phyloP scores from a whole-genome alignment of 2,797 vertebrate species.

The Gila robusta region DNA sequence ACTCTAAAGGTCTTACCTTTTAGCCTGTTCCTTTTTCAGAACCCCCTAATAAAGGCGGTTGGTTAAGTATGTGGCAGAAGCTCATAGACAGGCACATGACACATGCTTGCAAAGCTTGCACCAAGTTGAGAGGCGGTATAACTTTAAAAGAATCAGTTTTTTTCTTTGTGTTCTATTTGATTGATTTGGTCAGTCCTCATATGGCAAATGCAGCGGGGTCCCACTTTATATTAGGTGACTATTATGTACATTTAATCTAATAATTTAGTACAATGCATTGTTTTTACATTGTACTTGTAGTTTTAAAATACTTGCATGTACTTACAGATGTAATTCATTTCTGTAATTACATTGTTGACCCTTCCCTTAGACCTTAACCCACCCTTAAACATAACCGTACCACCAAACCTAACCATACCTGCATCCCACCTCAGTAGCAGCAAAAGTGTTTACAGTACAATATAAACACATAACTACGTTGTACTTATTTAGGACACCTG shows the following conservation, averaged over 20 bases:
- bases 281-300: neutral
- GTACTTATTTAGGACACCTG: neutral
- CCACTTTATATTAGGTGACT: neutral
- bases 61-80: conserved; percentile 29
- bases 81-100: conserved; percentile 44
- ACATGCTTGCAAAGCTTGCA: conserved; percentile 53
- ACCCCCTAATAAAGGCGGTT: conserved; percentile 7
- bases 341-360: neutral
- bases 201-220: neutral
- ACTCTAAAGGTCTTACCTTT: neutral
- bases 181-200: neutral
- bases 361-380: neutral
- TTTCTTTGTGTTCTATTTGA: neutral
- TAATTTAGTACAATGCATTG: neutral
- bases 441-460: neutral
- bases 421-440: neutral
- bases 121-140: conserved; percentile 44
- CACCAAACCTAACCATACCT: neutral
- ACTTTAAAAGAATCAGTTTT: conserved; percentile 29
- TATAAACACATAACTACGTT: neutral
- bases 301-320: neutral
- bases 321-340: neutral
- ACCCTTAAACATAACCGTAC: neutral
- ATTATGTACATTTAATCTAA: neutral
- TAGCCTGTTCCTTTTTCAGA: conserved; percentile 6